Base-by-base conservation (phyloP, 2,113 vertebrate genomes). In the Campylomormyrus tamandua region DNA sequence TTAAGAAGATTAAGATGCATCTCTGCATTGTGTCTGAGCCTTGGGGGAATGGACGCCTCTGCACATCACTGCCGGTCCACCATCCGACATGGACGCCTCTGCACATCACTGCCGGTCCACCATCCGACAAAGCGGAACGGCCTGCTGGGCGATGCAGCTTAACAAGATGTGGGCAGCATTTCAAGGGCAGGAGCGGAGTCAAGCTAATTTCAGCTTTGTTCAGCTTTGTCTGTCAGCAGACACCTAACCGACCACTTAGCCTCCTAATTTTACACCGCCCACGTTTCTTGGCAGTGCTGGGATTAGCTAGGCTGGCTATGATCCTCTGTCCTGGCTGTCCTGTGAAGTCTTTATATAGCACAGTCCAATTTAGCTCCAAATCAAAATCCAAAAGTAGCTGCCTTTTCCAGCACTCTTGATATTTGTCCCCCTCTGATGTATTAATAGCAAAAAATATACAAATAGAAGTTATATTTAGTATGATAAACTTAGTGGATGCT, bases 131-230 rank as follows among this genome's bases (percentile, higher is more conserved):
- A 80, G 17, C 1, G 2, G 74, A 80, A 80, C 0, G 13, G 74
- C 74, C 74, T 19, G 5, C 5, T 39, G 19, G 83, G 83, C n/a
- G 42, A 1, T 27, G 3, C 8, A 58, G n/a, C 66, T 66, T 80
- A 48, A 53, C 31, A 62, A 83, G 90, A 11, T 58, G 53, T 6
- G 49, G 70, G 86, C 86, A 83, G 35, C 10, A 7, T 62, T 53
- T 90, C 48, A 90, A 39, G 39, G 52, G n/a, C 62, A 6, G 48
- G 89, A 87, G 21, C 77, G 39, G 27, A 48, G 88, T 53, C 53
- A 80, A 88, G 39, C 86, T 90, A 88, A 90, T 83, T 88, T 24
- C 50, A 46, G 62, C n/a, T 70, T 31, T 46, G 45, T 89, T 77
- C 48, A 27, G 62, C 45, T 62, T 39, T 15, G 45, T 50, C 10